These are phyloP conservation scores for Trissolcus basalis DNA, from an alignment of 1,140 invertebrate genomes.

Conservation along the genomic window DNA sequence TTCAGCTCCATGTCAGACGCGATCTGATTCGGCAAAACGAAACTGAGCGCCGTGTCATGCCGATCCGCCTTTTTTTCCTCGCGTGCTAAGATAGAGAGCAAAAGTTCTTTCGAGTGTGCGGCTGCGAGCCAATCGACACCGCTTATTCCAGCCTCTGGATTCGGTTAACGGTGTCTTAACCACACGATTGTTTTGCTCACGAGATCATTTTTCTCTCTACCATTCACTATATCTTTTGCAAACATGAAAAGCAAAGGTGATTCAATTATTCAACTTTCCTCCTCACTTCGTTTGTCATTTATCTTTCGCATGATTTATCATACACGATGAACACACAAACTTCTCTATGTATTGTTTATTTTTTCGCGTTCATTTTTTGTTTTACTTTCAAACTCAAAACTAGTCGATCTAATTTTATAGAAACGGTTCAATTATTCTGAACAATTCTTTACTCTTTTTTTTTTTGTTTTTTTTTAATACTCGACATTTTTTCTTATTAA, in stretches of 20 bases:
- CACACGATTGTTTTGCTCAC: conserved; percentile 29
- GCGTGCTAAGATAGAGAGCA: too few relatives aligned
- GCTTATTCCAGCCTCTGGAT: conserved; percentile 26
- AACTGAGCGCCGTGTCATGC: not conserved
- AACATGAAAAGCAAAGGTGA: conserved; percentile 7
- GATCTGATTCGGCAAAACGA: conserved; percentile 49
- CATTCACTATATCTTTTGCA: conserved; percentile 2
- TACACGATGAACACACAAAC: too few relatives aligned
- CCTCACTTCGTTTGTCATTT: not conserved
- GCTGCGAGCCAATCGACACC: conserved; percentile 21
- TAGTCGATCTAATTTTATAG: too few relatives aligned
- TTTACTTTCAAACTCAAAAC: too few relatives aligned
- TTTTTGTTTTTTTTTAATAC: too few relatives aligned
- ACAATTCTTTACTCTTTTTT: too few relatives aligned
- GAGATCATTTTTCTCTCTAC: conserved; percentile 4
- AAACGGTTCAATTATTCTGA: too few relatives aligned
- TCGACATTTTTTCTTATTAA: too few relatives aligned
- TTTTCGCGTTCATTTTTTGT: too few relatives aligned
- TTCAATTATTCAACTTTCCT: conserved; percentile 10
- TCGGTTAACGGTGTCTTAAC: conserved; percentile 46
- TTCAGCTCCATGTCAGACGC: conserved; percentile 44
- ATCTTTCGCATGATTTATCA: too few relatives aligned
- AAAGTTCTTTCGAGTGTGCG: conserved; percentile 5
- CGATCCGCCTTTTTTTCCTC: not conserved
- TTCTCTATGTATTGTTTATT: too few relatives aligned